Base-by-base conservation (phyloP, 2,888 invertebrate species). In the Drosophila conformis region DNA sequence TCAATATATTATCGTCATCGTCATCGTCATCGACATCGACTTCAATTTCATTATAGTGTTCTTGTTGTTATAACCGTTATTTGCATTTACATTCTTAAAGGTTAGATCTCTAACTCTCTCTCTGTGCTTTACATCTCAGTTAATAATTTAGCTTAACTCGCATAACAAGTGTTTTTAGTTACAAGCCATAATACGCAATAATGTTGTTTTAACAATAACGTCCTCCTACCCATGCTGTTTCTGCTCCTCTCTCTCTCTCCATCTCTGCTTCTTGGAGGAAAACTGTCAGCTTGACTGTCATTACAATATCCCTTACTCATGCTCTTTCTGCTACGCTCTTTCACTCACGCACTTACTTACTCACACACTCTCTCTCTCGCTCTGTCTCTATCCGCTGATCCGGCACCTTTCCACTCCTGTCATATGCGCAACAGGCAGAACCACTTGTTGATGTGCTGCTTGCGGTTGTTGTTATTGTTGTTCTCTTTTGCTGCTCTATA, bases 401-500 rank as follows among this genome's bases (percentile, higher is more conserved):
- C 40, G 29, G 49, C 63, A 63, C 38, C 69, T 49, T 29, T 60
- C 60, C 63, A 52, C 57, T 69, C 42, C 79, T 69, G 36, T 49
- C 56, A 70, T 51, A 27, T 72, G 72, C 62, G 61, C 8, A 61
- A 33, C 65, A 76, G 65, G 51, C 63, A 33, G 25, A 67, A 72
- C 73, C 66, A 72, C 73, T 76, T 76, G 66, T 76, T 73, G 31
- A 36, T 49, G 36, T 53, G 46, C 36, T 49, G 15, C 29, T 42
- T 52, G 25, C 25, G 21, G 18, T 61, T 64, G 27, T 25, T 31
- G n/a, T 51, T 48, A 29, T 40, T 69, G 46, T 54, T 65, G 25
- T 51, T 72, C 25, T 46, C 46, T 46, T 56, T 51, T 67, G 63
- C 38, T 79, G 62, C 29, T 76, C 76, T 76, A 73, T 78, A 73